Evolutionary conservation across 1,140 invertebrate genomes (phyloP).

Genomic region (Gonatopus flavifemur): DNA sequence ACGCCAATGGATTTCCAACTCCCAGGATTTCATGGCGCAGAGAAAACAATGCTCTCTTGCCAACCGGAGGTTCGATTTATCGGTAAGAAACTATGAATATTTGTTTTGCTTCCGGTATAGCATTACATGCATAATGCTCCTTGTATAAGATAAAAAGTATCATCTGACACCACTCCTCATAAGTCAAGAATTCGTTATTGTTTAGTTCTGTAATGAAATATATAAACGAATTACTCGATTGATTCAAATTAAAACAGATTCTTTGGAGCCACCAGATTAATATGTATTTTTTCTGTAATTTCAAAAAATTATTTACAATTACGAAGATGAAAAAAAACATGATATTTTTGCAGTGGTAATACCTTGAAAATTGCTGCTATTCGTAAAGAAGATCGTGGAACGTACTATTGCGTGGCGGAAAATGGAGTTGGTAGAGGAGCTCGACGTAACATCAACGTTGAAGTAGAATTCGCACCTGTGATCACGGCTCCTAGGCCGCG

Average conservation of each 20-base stretch:
- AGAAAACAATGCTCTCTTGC: slow-evolving; percentile 89
- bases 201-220: no score
- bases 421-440: slow-evolving; percentile 86
- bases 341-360: slow-evolving; percentile 68
- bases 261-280: not conserved
- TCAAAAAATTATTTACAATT: no score
- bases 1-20: slow-evolving; percentile 78
- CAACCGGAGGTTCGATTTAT: slow-evolving; percentile 82
- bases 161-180: no score
- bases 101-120: not conserved
- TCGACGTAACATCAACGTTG: slow-evolving; percentile 82
- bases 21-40: slow-evolving; percentile 88
- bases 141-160: not conserved
- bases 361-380: slow-evolving; percentile 77
- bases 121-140: not conserved
- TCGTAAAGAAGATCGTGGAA: slow-evolving; percentile 87
- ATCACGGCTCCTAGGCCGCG: slow-evolving; percentile 79
- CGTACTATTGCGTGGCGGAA: slow-evolving; percentile 92
- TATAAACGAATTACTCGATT: not conserved
- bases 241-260: not conserved
- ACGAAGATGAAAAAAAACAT: slow-evolving; percentile 1
- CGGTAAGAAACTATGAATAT: slow-evolving; percentile 44
- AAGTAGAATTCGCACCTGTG: slow-evolving; percentile 86
- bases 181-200: not conserved
- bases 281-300: no score